These are phyloP conservation scores for Laothoe populi DNA, from an alignment of 2,888 invertebrate species.

Conservation along the genomic window DNA sequence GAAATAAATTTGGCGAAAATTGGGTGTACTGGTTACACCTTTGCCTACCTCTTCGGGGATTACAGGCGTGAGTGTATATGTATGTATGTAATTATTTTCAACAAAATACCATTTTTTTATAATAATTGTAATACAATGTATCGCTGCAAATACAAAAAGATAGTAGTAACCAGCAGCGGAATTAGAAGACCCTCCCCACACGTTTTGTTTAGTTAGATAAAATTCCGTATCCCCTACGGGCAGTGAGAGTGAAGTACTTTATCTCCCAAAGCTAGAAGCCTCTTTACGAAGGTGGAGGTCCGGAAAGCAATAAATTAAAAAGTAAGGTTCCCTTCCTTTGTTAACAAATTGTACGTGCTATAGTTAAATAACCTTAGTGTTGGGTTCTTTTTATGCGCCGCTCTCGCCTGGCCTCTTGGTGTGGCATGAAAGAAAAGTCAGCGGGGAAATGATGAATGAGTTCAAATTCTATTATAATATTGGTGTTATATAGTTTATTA, in stretches of 20 bases:
- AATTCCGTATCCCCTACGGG: slow-evolving; percentile 26
- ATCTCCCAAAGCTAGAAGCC: slow-evolving; percentile 32
- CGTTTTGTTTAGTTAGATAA: slow-evolving; percentile 19
- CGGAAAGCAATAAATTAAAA: slow-evolving; percentile 59
- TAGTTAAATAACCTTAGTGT: slow-evolving; percentile 43
- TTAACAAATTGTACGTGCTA: slow-evolving; percentile 58
- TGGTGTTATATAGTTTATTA: slow-evolving; percentile 17
- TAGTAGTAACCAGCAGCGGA: background rate
- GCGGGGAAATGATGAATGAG: slow-evolving; percentile 69
- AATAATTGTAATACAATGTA: background rate
- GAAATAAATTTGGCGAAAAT: too few relatives aligned
- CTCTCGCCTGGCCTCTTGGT: slow-evolving; percentile 51
- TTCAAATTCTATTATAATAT: slow-evolving; percentile 49
- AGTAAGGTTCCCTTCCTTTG: slow-evolving; percentile 58
- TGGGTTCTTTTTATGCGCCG: slow-evolving; percentile 46
- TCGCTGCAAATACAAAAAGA: background rate
- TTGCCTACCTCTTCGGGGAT: too few relatives aligned
- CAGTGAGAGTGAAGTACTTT: slow-evolving; percentile 28
- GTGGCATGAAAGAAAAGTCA: slow-evolving; percentile 61
- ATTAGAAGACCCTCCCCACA: slow-evolving; percentile 9
- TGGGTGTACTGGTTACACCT: too few relatives aligned
- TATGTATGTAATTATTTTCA: background rate
- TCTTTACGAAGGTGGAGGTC: slow-evolving; percentile 38
- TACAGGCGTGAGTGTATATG: too few relatives aligned
- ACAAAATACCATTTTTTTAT: background rate